Evolutionary conservation across 2,888 invertebrate genomes (phyloP).

Genomic region (Callyntrura sp.): DNA sequence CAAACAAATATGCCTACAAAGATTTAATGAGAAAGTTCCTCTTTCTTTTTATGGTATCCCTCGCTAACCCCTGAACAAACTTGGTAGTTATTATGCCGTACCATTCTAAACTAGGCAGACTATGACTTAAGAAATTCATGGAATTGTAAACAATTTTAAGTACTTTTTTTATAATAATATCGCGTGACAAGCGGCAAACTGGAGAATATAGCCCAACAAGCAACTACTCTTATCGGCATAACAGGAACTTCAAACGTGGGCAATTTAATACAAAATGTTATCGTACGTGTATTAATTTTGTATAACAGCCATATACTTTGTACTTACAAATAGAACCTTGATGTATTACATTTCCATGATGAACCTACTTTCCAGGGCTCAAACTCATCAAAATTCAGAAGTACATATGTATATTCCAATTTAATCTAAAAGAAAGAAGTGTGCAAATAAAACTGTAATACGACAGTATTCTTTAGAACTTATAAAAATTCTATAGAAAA

Average conservation of each 20-base stretch:
- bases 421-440: not conserved
- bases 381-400: not conserved
- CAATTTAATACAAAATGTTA: not conserved
- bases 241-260: slow-evolving; percentile 15
- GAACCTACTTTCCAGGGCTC: not conserved
- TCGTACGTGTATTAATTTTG: not conserved
- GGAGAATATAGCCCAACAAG: not conserved
- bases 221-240: slow-evolving; percentile 8
- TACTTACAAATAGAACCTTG: not conserved
- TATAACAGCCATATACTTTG: not conserved
- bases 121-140: not conserved
- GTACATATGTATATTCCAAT: not conserved
- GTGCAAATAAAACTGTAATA: not conserved
- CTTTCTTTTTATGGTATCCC: not conserved
- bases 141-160: not conserved
- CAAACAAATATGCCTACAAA: not conserved
- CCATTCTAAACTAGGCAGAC: not conserved
- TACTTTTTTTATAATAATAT: not conserved
- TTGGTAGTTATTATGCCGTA: not conserved
- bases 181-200: slow-evolving; percentile 32
- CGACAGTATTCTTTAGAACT: not conserved
- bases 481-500: slow-evolving; percentile 56
- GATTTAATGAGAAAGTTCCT: slow-evolving; percentile 15
- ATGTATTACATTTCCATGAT: not conserved
- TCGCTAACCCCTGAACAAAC: not conserved